Base-by-base conservation (phyloP, 2,113 vertebrate genomes). In the Alligator mississippiensis region DNA sequence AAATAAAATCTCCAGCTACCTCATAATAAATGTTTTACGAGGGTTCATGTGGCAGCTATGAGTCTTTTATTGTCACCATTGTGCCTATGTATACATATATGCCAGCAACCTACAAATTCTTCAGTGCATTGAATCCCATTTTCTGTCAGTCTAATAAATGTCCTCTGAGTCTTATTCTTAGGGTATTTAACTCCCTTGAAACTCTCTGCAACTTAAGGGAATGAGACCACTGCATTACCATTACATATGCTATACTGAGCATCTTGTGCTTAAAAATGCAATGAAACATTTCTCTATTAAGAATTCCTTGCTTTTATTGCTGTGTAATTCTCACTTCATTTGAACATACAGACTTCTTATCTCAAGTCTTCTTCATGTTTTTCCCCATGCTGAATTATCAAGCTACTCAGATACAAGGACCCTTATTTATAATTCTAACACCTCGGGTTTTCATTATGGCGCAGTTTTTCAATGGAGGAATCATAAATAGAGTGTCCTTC, bases 371-470 rank as follows among this genome's bases (percentile, higher is more conserved):
- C 63, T 82, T 92, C 70, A 38, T 47, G 24, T 61, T 66, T 17
- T 58, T 3, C 2, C 2, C 12, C 9, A 2, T 74, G 68, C 27
- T 79, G 55, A 87, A 84, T 94, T 88, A 77, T 34, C 59, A 72
- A 77, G 13, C 24, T 68, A 93, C 95, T 94, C 94, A 84, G 92
- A 28, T 14, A 47, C 9, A 91, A 93, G 24, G 58, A 89, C 47
- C 89, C 82, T 25, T 66, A 84, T 82, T 93, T 94, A 57, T 58
- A 80, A 77, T 80, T 88, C 57, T 85, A 63, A 85, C 85, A 85
- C 77, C 94, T 76, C n/a, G 66, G 16, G 30, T 5, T 80, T 85
- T 88, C 76, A 93, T 93, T 93, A 88, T 79, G 17, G 64, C 83
- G 28, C 5, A 78, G 77, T 3, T 78, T 91, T 89, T 77, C 74